These are phyloP conservation scores for Drosophila obscura DNA, from an alignment of 1,140 invertebrate genomes.

Conservation along the genomic window DNA sequence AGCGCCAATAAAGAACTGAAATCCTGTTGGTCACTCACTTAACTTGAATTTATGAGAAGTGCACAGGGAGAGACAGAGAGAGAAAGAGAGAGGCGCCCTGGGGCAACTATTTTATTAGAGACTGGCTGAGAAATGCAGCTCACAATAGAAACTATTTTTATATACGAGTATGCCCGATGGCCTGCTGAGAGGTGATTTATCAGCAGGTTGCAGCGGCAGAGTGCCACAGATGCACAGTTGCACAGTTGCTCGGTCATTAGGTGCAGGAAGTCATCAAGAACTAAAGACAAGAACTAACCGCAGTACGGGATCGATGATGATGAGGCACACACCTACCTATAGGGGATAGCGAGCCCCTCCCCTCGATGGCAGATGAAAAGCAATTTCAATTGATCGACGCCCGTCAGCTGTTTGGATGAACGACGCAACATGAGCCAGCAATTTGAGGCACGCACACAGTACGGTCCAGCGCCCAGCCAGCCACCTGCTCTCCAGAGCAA, in stretches of 20 bases:
- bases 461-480: constrained; percentile 12
- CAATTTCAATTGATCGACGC: constrained; percentile 65
- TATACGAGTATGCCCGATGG: constrained; percentile 16
- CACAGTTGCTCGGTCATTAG: constrained; percentile 28
- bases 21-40: constrained; percentile 54
- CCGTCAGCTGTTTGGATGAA: constrained; percentile 62
- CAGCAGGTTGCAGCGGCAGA: constrained; percentile 15
- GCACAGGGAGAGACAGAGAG: neutral
- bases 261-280: constrained; percentile 45
- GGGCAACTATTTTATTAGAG: neutral
- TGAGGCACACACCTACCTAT: constrained; percentile 23
- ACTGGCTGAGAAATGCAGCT: neutral
- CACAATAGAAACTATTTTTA: constrained; percentile 30
- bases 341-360: neutral
- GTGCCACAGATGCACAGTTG: too few species aligned
- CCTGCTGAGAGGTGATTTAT: constrained; percentile 30
- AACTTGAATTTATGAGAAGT: constrained; percentile 40
- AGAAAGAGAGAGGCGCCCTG: constrained; percentile 1
- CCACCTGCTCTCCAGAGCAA: constrained; percentile 60
- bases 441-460: constrained; percentile 62
- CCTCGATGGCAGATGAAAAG: constrained; percentile 8
- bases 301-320: constrained; percentile 27
- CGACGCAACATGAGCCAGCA: constrained; percentile 64
- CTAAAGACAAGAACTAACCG: constrained; percentile 22
- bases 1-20: constrained; percentile 53